Base-by-base conservation (phyloP, 2,888 invertebrate species). In the Hyposoter dolosus region DNA sequence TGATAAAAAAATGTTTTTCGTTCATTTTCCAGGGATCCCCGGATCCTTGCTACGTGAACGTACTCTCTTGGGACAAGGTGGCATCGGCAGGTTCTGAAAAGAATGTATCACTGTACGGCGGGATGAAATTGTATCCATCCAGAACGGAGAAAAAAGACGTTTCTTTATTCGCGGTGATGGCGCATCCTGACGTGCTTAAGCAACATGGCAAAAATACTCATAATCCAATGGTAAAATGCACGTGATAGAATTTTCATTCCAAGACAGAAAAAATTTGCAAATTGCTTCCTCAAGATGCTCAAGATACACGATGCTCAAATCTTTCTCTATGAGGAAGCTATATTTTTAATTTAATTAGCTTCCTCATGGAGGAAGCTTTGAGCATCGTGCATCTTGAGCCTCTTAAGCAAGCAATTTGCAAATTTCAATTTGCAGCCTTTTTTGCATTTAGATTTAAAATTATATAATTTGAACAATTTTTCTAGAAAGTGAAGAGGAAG, bases 1-100 rank as follows among this genome's bases (percentile, higher is more conserved):
- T 12, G 6, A 45, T 23, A 12, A 12, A 28, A 4, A 28, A 1
- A 45, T 32, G 35, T 15, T 84, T 28, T 68, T 76, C 56, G 19
- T 53, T 45, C 53, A 6, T 53, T 83, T 88, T 23, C 75, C 76
- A 94, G 94, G 93, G 92, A 74, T 93, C 91, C 3, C 69, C 90
- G 19, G 90, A 91, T 68, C 93, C 93, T 15, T 94, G 94, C 85
- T 94, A 93, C 74, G 91, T 97, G 87, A 97, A 97, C 93, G 96
- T 97, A 60, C 92, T 97, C 72, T 96, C 97, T 90, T 97, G 97
- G 97, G 96, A 96, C 89, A 96, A 96, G 92, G 96, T 97, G 89
- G 96, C 96, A 0, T 96, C 96, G 19, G 95, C 95, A 88, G 96
- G 95, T 90, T 95, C 96, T 88, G 95, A 95, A 76, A 96, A 96